phyloP scores from a whole-genome alignment of 2,797 vertebrate species.

The Scleropages formosus region DNA sequence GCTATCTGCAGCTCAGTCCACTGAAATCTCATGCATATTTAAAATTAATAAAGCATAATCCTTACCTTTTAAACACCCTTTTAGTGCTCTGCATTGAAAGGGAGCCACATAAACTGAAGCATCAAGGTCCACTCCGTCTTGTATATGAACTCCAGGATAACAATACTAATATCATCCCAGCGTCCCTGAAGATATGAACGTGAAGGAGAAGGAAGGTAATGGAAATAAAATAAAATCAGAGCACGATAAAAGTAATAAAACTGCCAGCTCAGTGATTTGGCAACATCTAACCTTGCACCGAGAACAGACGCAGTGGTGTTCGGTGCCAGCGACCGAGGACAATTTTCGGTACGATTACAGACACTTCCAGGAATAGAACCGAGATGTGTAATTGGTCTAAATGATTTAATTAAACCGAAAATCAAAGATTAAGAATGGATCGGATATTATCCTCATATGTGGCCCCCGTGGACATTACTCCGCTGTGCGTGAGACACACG shows the following conservation, averaged over 20 bases:
- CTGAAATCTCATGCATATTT: constrained; percentile 78
- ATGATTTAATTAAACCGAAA: not conserved
- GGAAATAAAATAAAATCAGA: constrained; percentile 13
- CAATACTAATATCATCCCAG: constrained; percentile 4
- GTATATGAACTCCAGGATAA: not conserved
- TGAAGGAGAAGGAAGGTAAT: constrained; percentile 11
- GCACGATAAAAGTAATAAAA: constrained; percentile 14
- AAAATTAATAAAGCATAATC: constrained; percentile 75
- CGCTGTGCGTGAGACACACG: too few relatives aligned
- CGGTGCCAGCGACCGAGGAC: too few relatives aligned
- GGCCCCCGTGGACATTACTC: too few relatives aligned
- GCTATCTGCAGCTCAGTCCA: constrained; percentile 68
- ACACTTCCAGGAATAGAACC: not conserved
- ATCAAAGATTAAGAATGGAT: not conserved
- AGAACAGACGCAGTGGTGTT: not conserved
- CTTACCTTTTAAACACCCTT: constrained; percentile 70
- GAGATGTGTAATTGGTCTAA: not conserved
- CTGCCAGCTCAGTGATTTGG: not conserved
- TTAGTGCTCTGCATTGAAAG: constrained; percentile 34
- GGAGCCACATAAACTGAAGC: not conserved
- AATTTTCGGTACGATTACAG: not conserved
- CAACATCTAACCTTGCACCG: constrained; percentile 21
- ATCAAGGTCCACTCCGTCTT: not conserved
- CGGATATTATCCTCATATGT: not conserved
- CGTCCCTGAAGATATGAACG: not conserved